Evolutionary conservation across 64 coral and sea anemone species (phyloP).

Genomic region (Stichodactyla mertensii): DNA sequence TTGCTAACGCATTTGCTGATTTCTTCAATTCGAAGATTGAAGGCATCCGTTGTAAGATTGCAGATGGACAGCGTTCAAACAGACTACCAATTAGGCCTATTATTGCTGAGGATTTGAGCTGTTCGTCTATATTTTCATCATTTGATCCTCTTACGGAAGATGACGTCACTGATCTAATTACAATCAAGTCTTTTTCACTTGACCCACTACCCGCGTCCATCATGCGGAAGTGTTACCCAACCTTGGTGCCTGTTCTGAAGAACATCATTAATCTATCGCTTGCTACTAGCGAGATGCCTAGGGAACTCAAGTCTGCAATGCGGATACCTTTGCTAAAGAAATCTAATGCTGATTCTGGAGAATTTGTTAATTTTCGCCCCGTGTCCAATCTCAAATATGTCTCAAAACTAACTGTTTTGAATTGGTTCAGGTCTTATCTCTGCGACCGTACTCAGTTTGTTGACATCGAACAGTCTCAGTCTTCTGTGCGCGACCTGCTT

Average conservation of each 20-base stretch:
- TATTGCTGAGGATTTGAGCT: no score
- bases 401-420: conserved; percentile 30
- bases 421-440: conserved; percentile 31
- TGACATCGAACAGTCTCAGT: conserved; percentile 1
- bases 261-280: conserved; percentile 34
- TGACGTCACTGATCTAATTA: conserved; percentile 2
- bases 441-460: conserved; percentile 17
- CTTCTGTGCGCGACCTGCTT: background rate
- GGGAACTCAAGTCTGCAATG: conserved; percentile 18
- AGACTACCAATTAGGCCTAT: no score
- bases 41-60: no score
- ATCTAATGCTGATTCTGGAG: conserved; percentile 10
- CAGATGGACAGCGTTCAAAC: no score
- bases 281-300: background rate
- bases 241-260: conserved; percentile 13
- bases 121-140: no score
- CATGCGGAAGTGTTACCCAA: conserved; percentile 24
- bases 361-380: conserved; percentile 30
- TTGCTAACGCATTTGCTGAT: no score
- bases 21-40: no score
- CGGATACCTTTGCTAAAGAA: conserved; percentile 5
- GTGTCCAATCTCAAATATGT: conserved; percentile 34
- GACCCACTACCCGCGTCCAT: conserved; percentile 25
- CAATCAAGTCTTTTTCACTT: conserved; percentile 30
- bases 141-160: conserved; percentile 3